phyloP scores from a whole-genome alignment of 2,113 vertebrate species.

The Camelus dromedarius region DNA sequence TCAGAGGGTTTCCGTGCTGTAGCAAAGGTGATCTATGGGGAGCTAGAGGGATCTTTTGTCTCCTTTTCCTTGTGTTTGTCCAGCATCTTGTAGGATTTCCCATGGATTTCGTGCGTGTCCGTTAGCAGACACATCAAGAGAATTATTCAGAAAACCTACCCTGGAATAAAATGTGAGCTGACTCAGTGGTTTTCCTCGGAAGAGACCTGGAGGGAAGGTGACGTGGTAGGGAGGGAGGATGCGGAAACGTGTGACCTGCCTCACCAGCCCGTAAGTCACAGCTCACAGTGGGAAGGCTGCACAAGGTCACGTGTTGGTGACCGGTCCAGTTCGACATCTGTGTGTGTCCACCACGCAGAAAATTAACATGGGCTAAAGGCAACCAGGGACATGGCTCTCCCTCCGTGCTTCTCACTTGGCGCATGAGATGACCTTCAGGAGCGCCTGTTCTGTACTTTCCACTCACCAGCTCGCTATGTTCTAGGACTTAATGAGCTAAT shows the following conservation, averaged over 20 bases:
- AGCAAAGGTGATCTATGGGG: background rate
- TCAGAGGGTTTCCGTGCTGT: background rate
- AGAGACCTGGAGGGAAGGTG: background rate
- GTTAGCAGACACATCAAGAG: background rate
- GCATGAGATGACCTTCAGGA: background rate
- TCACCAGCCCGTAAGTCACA: background rate
- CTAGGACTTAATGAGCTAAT: background rate
- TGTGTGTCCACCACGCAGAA: background rate
- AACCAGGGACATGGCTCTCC: background rate
- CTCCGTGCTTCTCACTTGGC: background rate
- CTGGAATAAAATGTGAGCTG: background rate
- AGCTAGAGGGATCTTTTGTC: background rate
- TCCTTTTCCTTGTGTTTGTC: slow-evolving; percentile 26
- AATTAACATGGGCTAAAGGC: background rate
- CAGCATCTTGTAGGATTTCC: background rate
- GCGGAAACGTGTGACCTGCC: background rate
- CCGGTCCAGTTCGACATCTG: background rate
- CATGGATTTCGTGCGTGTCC: background rate
- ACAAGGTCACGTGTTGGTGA: background rate
- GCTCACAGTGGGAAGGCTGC: background rate
- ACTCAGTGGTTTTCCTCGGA: background rate
- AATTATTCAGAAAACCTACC: slow-evolving; percentile 26
- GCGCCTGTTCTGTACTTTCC: background rate
- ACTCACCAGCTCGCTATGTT: background rate
- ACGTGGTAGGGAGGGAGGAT: background rate